Percentiles rank a stretch among this genome's conserved stretches.
Evolutionary conservation across 2,113 vertebrate genomes (phyloP).

Genomic region (Mustelus asterias): DNA sequence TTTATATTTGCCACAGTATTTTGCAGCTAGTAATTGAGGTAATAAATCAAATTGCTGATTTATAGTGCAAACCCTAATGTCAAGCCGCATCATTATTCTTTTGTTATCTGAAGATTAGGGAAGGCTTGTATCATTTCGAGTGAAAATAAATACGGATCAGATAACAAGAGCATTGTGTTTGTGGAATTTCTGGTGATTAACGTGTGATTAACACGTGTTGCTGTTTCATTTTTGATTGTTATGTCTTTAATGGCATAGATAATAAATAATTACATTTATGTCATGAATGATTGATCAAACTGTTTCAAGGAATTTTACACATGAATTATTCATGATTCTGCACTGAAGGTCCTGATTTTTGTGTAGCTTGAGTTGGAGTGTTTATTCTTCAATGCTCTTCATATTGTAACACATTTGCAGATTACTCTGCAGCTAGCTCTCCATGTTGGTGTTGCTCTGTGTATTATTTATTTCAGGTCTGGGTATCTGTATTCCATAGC

Average conservation of each 20-base stretch:
- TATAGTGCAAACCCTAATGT: background rate
- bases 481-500: background rate
- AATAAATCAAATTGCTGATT: background rate
- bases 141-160: background rate
- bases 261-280: background rate
- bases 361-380: too few species aligned
- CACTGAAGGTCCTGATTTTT: background rate
- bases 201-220: background rate
- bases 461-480: background rate
- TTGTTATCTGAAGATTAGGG: background rate
- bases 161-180: too few species aligned
- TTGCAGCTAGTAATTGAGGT: background rate
- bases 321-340: background rate
- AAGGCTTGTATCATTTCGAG: background rate
- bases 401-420: background rate
- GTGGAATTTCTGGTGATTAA: background rate
- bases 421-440: background rate
- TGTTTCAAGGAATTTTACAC: background rate
- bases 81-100: background rate
- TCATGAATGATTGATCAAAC: background rate
- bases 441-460: background rate
- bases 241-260: background rate
- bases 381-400: background rate
- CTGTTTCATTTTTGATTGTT: background rate
- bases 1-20: background rate